These are phyloP conservation scores for Acanthosepion pharaonis DNA, from an alignment of 2,888 invertebrate genomes.

Conservation along the genomic window DNA sequence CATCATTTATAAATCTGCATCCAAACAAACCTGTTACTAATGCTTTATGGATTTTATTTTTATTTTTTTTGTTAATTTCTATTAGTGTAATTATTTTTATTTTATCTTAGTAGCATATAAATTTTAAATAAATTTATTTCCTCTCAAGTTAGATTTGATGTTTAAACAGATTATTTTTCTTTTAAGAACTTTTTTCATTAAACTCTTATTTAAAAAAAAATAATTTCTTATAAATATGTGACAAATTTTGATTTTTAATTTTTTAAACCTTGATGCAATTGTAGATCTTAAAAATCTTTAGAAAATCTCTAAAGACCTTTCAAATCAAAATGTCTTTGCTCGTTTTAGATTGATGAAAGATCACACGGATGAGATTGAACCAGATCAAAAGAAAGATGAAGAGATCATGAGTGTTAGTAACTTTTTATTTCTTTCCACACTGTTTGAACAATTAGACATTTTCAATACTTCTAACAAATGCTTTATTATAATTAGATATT, in stretches of 20 bases:
- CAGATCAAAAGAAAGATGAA: conserved; percentile 6
- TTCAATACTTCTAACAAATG: no score
- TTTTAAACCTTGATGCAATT: neutral
- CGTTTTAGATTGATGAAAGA: neutral
- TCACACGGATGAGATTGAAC: conserved; percentile 8
- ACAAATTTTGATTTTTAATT: neutral
- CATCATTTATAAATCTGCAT: no score
- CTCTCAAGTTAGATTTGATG: neutral
- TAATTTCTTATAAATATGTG: neutral
- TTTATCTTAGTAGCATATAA: no score
- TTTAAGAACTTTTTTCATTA: no score
- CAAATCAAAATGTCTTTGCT: neutral
- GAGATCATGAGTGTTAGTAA: neutral
- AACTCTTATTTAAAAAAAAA: neutral
- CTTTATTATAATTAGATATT: no score
- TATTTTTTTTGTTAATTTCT: no score
- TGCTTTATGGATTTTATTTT: no score
- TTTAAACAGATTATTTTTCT: no score
- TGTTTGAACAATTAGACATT: neutral
- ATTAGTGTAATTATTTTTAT: no score
- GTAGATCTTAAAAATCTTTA: no score
- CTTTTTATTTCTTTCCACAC: neutral
- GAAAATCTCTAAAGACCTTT: no score
- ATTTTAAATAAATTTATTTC: neutral
- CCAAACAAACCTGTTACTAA: no score